phyloP scores from a whole-genome alignment of 2,888 invertebrate species.

The Pocota personata region DNA sequence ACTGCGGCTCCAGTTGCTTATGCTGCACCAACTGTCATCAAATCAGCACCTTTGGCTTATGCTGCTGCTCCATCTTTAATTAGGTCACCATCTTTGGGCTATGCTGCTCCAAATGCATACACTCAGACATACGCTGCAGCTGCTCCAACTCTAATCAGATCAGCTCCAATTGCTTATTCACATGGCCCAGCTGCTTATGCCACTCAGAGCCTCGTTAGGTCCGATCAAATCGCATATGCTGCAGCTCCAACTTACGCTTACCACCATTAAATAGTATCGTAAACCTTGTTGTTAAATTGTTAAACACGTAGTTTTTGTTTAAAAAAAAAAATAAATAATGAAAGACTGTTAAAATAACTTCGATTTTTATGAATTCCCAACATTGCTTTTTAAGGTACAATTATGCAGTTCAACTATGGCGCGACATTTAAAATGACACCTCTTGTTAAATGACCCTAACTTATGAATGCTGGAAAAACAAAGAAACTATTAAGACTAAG shows the following conservation, averaged over 20 bases:
- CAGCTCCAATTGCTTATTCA: constrained; percentile 34
- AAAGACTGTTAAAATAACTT: too few species aligned
- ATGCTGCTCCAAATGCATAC: constrained; percentile 46
- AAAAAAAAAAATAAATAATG: background rate
- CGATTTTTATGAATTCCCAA: too few species aligned
- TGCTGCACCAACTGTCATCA: constrained; percentile 53
- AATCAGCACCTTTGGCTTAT: constrained; percentile 48
- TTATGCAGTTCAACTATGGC: too few species aligned
- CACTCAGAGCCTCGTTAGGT: constrained; percentile 18
- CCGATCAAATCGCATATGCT: constrained; percentile 36
- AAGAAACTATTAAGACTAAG: too few species aligned
- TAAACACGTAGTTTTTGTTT: background rate
- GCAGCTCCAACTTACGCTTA: constrained; percentile 38
- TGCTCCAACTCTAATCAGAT: constrained; percentile 43
- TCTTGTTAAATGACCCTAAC: too few species aligned
- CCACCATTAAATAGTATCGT: constrained; percentile 19
- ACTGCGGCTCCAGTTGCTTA: constrained; percentile 72
- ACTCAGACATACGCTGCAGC: constrained; percentile 47
- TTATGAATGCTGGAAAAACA: too few species aligned
- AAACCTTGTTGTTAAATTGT: background rate
- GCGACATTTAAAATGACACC: too few species aligned
- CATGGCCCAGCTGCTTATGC: constrained; percentile 44
- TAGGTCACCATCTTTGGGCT: constrained; percentile 20
- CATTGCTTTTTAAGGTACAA: too few species aligned
- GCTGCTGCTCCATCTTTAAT: constrained; percentile 46